A percentile compares a stretch with the other conserved stretches of the same genome.
phyloP scores from a whole-genome alignment of 2,888 invertebrate species.

The Drosophila kuntzei region DNA sequence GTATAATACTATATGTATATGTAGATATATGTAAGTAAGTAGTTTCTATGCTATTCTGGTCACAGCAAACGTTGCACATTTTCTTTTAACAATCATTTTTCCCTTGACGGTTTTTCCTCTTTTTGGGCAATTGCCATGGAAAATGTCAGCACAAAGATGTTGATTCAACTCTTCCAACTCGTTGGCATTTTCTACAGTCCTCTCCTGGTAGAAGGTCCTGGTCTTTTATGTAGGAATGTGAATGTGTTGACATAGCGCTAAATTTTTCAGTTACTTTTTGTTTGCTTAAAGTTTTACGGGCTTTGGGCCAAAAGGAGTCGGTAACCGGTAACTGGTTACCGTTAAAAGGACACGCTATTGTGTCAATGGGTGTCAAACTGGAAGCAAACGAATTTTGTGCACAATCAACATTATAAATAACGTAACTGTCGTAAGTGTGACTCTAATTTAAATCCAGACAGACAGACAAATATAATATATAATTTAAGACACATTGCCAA shows the following conservation, averaged over 20 bases:
- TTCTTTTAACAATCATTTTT: constrained; percentile 5
- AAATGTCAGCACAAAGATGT: constrained; percentile 33
- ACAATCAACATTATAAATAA: constrained; percentile 66
- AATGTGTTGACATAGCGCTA: constrained; percentile 75
- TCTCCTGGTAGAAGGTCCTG: constrained; percentile 18
- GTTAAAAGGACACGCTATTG: constrained; percentile 52
- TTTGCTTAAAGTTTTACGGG: constrained; percentile 63
- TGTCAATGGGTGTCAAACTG: constrained; percentile 61
- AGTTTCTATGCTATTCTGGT: constrained; percentile 9
- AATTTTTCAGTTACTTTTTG: constrained; percentile 71
- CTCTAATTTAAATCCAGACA: background rate
- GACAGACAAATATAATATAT: background rate
- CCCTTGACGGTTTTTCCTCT: constrained; percentile 19
- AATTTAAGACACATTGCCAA: background rate
- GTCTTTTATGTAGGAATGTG: constrained; percentile 38
- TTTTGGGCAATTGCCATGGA: constrained; percentile 49
- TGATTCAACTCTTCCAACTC: constrained; percentile 26
- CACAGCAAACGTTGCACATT: constrained; percentile 39
- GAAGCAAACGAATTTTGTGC: constrained; percentile 53
- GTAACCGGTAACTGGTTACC: constrained; percentile 8
- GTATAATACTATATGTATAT: background rate
- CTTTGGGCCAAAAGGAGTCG: constrained; percentile 39
- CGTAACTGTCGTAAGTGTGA: background rate
- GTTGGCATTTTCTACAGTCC: constrained; percentile 25
- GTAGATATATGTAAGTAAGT: constrained; percentile 14